These are phyloP conservation scores for Gandaritis pyraliata DNA, from an alignment of 2,888 invertebrate species.

Conservation along the genomic window DNA sequence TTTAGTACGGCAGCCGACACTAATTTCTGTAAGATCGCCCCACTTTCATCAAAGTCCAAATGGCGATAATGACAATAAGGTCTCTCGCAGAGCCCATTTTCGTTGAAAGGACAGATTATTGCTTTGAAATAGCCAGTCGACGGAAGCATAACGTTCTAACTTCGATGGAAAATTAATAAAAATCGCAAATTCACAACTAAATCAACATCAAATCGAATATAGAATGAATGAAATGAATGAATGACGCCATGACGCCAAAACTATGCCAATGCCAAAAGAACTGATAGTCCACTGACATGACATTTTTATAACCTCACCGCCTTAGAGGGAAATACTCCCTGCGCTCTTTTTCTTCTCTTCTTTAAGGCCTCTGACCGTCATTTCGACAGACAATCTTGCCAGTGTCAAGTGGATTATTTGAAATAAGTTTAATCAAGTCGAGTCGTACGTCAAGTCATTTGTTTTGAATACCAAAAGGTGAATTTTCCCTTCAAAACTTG, in stretches of 20 bases:
- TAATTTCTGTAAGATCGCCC: constrained; percentile 82
- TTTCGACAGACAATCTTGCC: too few species aligned
- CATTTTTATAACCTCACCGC: too few species aligned
- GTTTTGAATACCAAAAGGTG: too few species aligned
- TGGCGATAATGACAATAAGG: constrained; percentile 97
- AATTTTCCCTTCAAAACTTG: too few species aligned
- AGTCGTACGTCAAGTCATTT: too few species aligned
- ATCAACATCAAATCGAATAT: constrained; percentile 35
- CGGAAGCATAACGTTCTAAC: constrained; percentile 88
- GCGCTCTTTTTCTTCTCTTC: too few species aligned
- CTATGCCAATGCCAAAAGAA: too few species aligned
- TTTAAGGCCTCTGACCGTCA: too few species aligned
- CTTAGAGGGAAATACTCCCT: too few species aligned
- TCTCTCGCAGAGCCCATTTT: constrained; percentile 91
- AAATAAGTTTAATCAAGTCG: too few species aligned
- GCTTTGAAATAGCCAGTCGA: constrained; percentile 95
- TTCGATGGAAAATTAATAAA: constrained; percentile 22
- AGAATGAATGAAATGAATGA: constrained; percentile 24
- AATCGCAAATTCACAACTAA: constrained; percentile 3
- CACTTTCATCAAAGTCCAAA: constrained; percentile 87
- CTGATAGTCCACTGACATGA: too few species aligned
- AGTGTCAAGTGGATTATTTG: too few species aligned
- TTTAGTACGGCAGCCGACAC: constrained; percentile 86
- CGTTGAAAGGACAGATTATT: constrained; percentile 93
- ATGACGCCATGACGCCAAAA: background rate